phyloP scores from a whole-genome alignment of 2,888 invertebrate species.

The Drosophila maculinotata region DNA sequence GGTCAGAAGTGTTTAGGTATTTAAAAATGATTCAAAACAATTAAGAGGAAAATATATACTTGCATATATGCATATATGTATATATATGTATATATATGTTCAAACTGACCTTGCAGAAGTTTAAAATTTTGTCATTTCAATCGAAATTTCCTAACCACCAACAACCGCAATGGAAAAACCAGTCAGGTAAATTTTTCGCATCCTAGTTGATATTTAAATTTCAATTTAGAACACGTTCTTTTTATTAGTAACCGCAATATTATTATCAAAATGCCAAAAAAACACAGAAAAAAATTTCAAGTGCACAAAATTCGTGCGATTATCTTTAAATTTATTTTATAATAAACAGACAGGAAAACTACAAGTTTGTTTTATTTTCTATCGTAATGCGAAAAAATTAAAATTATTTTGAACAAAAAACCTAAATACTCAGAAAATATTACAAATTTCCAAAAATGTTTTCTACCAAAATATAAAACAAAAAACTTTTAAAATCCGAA shows the following conservation, averaged over 20 bases:
- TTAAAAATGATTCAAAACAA: constrained; percentile 63
- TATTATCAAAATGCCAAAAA: constrained; percentile 9
- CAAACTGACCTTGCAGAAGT: constrained; percentile 40
- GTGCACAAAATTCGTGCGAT: too few relatives aligned
- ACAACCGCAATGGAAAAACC: constrained; percentile 24
- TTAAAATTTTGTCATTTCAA: constrained; percentile 13
- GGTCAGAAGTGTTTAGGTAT: constrained; percentile 24
- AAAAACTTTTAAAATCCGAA: neutral
- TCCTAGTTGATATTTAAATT: constrained; percentile 37
- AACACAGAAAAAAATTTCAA: neutral
- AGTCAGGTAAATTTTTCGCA: constrained; percentile 2
- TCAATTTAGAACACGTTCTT: constrained; percentile 25
- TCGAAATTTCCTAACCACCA: constrained; percentile 7
- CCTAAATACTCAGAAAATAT: too few relatives aligned
- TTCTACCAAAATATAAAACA: neutral
- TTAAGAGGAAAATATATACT: constrained; percentile 42
- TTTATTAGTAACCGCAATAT: constrained; percentile 26
- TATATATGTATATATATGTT: constrained; percentile 29
- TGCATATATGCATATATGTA: constrained; percentile 30
- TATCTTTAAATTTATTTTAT: too few relatives aligned
- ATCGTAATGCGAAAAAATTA: too few relatives aligned
- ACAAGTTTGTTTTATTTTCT: too few relatives aligned
- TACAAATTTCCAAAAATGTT: too few relatives aligned
- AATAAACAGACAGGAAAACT: too few relatives aligned
- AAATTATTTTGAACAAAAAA: too few relatives aligned